Conservation (phyloP, 2,888 invertebrate genomes). For the Nomada lathburiana region DNA sequence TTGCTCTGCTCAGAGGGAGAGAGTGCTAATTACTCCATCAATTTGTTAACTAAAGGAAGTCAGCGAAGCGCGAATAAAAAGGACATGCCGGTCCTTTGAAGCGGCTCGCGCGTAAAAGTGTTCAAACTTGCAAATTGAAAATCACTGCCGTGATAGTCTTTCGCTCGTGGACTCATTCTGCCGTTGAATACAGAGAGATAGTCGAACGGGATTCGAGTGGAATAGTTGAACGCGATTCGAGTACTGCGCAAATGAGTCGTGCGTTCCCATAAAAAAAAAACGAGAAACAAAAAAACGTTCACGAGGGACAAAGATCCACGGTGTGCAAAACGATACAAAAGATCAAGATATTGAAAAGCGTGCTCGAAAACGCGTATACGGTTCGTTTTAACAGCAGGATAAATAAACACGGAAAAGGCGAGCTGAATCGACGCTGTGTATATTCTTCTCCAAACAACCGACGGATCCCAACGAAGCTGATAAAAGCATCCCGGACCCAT, state of each 20-base stretch:
- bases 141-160: background rate
- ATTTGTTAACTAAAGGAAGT: conserved; percentile 24
- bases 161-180: background rate
- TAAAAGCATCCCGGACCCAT: background rate
- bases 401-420: background rate
- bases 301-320: background rate
- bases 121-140: conserved; percentile 20
- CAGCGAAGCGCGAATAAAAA: background rate
- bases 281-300: background rate
- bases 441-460: background rate
- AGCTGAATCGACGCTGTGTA: conserved; percentile 9
- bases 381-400: conserved; percentile 9
- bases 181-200: background rate
- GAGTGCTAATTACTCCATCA: conserved; percentile 17
- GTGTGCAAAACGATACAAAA: background rate
- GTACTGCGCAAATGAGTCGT: conserved; percentile 13
- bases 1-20: background rate
- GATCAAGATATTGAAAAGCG: conserved; percentile 11
- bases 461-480: background rate
- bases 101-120: background rate
- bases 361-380: background rate
- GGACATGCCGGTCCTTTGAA: background rate
- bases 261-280: background rate
- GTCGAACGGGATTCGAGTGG: background rate
- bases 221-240: conserved; percentile 8